Conservation (phyloP, 2,797 vertebrate genomes). For the Naso thynnoides region DNA sequence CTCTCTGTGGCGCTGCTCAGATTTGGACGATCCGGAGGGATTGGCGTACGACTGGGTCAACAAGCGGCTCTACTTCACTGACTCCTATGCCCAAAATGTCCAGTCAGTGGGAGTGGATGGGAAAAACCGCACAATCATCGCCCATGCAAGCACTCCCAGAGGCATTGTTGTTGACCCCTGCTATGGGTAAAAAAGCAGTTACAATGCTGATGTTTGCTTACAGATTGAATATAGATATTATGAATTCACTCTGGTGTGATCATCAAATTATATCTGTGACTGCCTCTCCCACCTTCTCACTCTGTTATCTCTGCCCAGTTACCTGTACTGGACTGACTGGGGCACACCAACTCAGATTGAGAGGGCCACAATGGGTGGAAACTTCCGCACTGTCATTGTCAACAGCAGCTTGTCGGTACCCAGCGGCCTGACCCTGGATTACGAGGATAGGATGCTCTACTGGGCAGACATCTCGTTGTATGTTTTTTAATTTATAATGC, state of each 20-base stretch:
- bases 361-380: conserved; percentile 92
- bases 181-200: conserved; percentile 86
- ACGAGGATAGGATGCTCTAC: conserved; percentile 91
- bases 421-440: conserved; percentile 91
- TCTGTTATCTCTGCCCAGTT: conserved; percentile 78
- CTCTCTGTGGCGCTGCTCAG: conserved; percentile 70
- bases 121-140: conserved; percentile 86
- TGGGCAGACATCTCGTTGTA: conserved; percentile 93
- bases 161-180: conserved; percentile 92
- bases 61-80: conserved; percentile 92
- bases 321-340: conserved; percentile 96
- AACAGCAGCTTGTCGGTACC: conserved; percentile 89
- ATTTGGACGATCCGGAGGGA: conserved; percentile 89
- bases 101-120: conserved; percentile 90
- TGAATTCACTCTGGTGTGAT: background rate
- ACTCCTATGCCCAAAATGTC: conserved; percentile 87
- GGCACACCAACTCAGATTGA: conserved; percentile 91
- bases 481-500: conserved; percentile 27
- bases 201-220: background rate
- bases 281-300: background rate
- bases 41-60: conserved; percentile 96
- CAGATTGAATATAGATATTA: background rate
- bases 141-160: conserved; percentile 86
- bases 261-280: background rate
- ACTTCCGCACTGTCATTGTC: conserved; percentile 89